Evolutionary conservation across 2,797 vertebrate genomes (phyloP).

Genomic region (Sphaeramia orbicularis): DNA sequence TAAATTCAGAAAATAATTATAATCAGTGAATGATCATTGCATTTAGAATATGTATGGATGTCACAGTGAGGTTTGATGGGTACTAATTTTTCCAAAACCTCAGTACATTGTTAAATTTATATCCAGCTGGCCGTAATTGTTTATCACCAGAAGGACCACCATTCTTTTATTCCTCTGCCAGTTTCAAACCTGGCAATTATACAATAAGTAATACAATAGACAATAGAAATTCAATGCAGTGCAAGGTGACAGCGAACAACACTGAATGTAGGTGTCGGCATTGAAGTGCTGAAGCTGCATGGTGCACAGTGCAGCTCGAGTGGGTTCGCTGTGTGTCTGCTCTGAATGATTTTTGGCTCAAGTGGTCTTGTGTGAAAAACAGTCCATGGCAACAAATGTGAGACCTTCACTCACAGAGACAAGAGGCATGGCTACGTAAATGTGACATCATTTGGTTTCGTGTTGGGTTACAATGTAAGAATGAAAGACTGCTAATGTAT

Average conservation of each 20-base stretch:
- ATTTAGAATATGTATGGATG: too few species aligned
- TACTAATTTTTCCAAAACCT: too few species aligned
- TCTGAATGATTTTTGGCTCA: slow-evolving; percentile 5
- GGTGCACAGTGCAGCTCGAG: background rate
- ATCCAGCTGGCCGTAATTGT: too few species aligned
- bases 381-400: slow-evolving; percentile 34
- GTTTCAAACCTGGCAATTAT: background rate
- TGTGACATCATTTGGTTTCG: slow-evolving; percentile 9
- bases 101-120: too few species aligned
- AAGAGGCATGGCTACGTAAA: slow-evolving; percentile 11
- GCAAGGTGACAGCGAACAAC: background rate
- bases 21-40: too few species aligned
- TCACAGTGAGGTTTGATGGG: too few species aligned
- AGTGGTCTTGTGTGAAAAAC: slow-evolving; percentile 18
- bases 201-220: background rate
- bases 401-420: slow-evolving; percentile 37
- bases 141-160: too few species aligned
- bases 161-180: background rate
- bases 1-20: too few species aligned
- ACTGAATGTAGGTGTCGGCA: background rate
- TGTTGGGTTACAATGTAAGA: background rate
- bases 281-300: slow-evolving; percentile 13
- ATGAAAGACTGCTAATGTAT: too few species aligned
- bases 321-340: slow-evolving; percentile 1
- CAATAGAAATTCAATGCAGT: background rate